Evolutionary conservation across 2,797 vertebrate species (phyloP).

Genomic region (Helicolenus hilgendorfi): DNA sequence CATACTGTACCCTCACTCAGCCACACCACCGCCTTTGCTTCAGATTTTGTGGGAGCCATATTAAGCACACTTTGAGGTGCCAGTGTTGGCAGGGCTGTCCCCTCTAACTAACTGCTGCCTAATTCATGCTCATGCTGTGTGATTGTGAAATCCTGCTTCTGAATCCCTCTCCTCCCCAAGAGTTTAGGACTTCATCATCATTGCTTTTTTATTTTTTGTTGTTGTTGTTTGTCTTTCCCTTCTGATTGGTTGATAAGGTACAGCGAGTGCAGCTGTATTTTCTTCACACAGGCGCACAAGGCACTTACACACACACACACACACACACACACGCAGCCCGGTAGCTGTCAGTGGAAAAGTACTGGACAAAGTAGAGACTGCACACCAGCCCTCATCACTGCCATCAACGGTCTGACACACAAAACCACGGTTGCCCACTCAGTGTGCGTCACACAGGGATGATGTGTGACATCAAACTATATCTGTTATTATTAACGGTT

Average conservation of each 20-base stretch:
- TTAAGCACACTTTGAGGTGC: neutral
- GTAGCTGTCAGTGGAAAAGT: slow-evolving; percentile 72
- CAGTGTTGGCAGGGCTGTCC: neutral
- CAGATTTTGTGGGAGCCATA: neutral
- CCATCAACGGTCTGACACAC: slow-evolving; percentile 17
- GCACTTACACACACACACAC: neutral
- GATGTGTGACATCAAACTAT: neutral
- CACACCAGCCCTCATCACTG: slow-evolving; percentile 3
- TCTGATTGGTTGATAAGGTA: slow-evolving; percentile 17
- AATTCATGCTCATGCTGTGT: neutral
- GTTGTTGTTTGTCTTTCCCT: neutral
- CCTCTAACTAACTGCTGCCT: neutral
- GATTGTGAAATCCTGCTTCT: neutral
- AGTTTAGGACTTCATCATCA: neutral
- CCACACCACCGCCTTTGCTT: neutral
- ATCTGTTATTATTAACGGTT: no score
- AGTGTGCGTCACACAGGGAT: neutral
- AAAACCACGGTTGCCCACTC: neutral
- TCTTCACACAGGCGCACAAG: neutral
- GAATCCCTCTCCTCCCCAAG: neutral
- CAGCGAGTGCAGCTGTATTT: neutral
- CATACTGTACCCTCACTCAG: neutral
- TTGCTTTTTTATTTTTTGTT: neutral
- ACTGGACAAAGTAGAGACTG: slow-evolving; percentile 38
- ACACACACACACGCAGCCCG: neutral